Evolutionary conservation across 2,797 vertebrate species (phyloP), one percentile per base, ranked within the genome.

Genomic region (Hypotaenidia okinawae): DNA sequence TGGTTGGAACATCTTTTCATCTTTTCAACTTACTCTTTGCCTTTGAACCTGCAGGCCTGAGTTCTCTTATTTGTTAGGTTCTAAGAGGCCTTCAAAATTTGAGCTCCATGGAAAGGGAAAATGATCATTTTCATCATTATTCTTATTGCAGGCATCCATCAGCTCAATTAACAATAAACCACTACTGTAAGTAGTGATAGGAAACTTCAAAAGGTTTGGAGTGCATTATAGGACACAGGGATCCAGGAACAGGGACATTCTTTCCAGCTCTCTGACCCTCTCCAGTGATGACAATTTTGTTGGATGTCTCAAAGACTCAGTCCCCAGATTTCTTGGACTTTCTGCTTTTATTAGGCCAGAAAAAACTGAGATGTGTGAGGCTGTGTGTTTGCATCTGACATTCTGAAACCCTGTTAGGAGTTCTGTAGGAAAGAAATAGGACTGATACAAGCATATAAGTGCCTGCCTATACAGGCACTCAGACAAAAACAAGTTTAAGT

Each of bases 21-120:
- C 79, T 91, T 89, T 87, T 80, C 63, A 77, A 51, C 55, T 92
- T 84, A 33, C 8, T 70, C 39, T 66, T 85, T 82, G 69, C 28
- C 77, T 95, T 91, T 95, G 90, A 96, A 95, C 61, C 35, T 80
- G 49, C 61, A 93, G 57, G n/a, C 18, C 32, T 8, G 12, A 80
- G 18, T 91, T 91, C 67, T 66, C n/a, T 37, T 73, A 81, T 63
- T 81, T 94, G 27, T 78, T 58, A 79, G 35, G 27, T 79, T 91
- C 80, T 84, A 92, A 79, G 41, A 88, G 28, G 33, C 30, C 74
- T 87, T 93, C 85, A 94, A 89, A 90, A 27, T 39, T 76, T 59
- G 28, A 76, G 41, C 32, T 93, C 63, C 39, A 61, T 11, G 54
- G 33, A 87, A 93, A 90, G 30, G 12, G 9, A 79, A 86, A 93